These are phyloP conservation scores for Acinonyx jubatus DNA, from an alignment of 2,113 vertebrate species.

Conservation along the genomic window DNA sequence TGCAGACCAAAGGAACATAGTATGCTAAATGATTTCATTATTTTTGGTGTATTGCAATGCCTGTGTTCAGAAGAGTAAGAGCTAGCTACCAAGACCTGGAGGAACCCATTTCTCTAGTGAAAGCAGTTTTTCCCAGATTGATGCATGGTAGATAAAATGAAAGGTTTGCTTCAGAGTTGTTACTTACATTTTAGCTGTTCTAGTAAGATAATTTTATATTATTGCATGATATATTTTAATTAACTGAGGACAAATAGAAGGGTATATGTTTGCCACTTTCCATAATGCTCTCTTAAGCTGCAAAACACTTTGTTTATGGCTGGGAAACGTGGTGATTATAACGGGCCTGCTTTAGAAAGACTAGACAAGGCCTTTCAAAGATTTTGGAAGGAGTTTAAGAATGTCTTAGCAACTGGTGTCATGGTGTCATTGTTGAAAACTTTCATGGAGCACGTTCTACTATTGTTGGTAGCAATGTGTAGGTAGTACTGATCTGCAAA, in stretches of 20 bases:
- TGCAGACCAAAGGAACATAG: background rate
- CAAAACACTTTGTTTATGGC: background rate
- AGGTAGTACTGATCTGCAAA: background rate
- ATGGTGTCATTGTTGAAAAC: background rate
- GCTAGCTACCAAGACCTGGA: background rate
- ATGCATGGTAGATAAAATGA: background rate
- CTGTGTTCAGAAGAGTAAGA: background rate
- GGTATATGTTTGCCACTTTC: background rate
- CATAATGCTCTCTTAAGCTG: background rate
- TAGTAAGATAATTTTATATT: background rate
- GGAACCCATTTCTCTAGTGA: background rate
- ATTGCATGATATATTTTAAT: background rate
- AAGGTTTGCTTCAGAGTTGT: background rate
- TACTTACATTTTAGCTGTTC: background rate
- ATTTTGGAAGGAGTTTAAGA: background rate
- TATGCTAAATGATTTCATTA: background rate
- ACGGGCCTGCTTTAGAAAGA: background rate
- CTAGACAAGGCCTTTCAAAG: background rate
- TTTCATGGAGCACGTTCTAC: background rate
- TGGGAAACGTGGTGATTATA: background rate
- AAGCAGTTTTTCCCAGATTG: background rate
- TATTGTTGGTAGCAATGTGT: background rate
- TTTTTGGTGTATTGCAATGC: background rate
- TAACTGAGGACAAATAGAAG: background rate
- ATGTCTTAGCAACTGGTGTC: background rate